phyloP scores from a whole-genome alignment of 2,888 invertebrate species.

The Drymonia ruficornis region DNA sequence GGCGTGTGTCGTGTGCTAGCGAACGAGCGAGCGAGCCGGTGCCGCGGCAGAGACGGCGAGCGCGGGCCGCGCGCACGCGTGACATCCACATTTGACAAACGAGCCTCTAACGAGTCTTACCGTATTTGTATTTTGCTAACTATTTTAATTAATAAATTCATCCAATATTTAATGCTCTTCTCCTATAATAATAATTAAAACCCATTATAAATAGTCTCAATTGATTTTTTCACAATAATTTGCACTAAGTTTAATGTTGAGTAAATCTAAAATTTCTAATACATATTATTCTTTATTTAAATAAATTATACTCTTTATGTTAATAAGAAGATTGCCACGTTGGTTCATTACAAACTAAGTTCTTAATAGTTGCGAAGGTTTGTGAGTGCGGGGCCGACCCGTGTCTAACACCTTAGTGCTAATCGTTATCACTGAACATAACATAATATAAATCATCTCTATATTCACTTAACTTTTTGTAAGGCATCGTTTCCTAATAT shows the following conservation, averaged over 20 bases:
- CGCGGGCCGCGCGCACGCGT: constrained; percentile 40
- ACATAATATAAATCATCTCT: constrained; percentile 82
- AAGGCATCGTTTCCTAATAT: constrained; percentile 82
- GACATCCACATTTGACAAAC: constrained; percentile 73
- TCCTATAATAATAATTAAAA: constrained; percentile 84
- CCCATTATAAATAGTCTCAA: constrained; percentile 83
- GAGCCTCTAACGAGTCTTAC: constrained; percentile 82
- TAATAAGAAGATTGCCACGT: constrained; percentile 82
- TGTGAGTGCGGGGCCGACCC: constrained; percentile 68
- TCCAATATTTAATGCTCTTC: constrained; percentile 81
- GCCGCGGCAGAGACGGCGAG: constrained; percentile 33
- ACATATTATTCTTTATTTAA: constrained; percentile 81
- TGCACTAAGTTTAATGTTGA: constrained; percentile 84
- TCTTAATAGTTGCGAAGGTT: constrained; percentile 81
- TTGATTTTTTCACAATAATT: constrained; percentile 83
- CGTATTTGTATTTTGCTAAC: constrained; percentile 85
- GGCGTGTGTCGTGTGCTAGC: neutral
- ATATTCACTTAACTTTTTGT: constrained; percentile 80
- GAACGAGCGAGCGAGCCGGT: constrained; percentile 9
- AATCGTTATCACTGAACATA: constrained; percentile 80
- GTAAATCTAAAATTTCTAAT: constrained; percentile 85
- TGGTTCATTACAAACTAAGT: constrained; percentile 83
- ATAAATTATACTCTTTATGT: constrained; percentile 83
- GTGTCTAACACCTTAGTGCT: constrained; percentile 70
- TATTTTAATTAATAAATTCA: constrained; percentile 85